Evolutionary conservation across 2,113 vertebrate genomes (phyloP), one percentile per base, ranked within the genome.

Genomic region (Nibea albiflora): DNA sequence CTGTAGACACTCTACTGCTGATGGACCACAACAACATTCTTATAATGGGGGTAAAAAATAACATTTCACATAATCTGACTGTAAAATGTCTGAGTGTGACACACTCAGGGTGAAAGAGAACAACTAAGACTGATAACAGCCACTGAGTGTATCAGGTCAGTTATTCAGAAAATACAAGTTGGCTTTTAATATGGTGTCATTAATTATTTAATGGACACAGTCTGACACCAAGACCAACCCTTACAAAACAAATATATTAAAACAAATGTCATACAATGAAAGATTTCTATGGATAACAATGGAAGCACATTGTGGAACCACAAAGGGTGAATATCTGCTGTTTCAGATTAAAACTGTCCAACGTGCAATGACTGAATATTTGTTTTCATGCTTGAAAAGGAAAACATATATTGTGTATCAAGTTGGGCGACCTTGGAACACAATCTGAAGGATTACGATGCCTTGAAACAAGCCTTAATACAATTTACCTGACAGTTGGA

Each of bases 401-500:
- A 39, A 39, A 64, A 31, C 12, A 52, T 16, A 60, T 17, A 39
- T 42, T 26, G 14, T 69, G 53, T 12, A 57, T 76, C 50, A 62
- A 31, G 22, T 60, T 72, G 54, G 24, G 53, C 49, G 28, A 15
- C 19, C 1, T 14, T 73, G n/a, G 11, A 58, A 24, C 17, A 67
- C 26, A 72, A 49, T 50, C 10, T 68, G 49, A 10, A 54, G 14
- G 5, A 52, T 63, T 20, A 22, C 9, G 58, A 4, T 5, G 4
- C 15, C n/a, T 70, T 57, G 1, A 54, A 28, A 11, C 15, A 8
- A 12, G 35, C 3, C 52, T 35, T 35, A 39, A 39, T 49, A 47
- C 57, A 74, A 26, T 39, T 91, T 90, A 94, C 94, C 92, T 88
- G 24, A 75, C 6, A 28, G 86, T 72, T 50, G 81, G 85, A 88